Evolutionary conservation across 2,113 vertebrate genomes (phyloP).

Genomic region (Brienomyrus longianalis): DNA sequence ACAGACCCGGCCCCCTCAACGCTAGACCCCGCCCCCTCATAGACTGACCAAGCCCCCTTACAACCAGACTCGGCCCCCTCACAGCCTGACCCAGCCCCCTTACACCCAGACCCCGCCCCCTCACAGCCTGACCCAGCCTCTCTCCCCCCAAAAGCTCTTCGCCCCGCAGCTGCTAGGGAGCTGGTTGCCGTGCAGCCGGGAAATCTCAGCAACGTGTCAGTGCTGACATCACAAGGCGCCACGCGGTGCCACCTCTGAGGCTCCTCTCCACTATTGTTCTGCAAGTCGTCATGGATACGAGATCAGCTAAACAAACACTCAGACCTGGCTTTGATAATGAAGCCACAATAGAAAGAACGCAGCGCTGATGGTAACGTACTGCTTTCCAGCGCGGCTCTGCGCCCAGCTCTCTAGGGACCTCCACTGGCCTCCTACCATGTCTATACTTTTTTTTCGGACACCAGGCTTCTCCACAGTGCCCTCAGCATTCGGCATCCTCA

Average conservation of each 20-base stretch:
- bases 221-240: not conserved
- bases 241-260: not conserved
- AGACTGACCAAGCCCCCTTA: not conserved
- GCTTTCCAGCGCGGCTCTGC: not conserved
- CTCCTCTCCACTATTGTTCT: not conserved
- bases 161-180: not conserved
- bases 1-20: not conserved
- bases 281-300: not conserved
- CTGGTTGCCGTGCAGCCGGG: not conserved
- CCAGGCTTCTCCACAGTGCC: not conserved
- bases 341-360: not conserved
- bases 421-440: not conserved
- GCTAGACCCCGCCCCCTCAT: not conserved
- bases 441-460: not conserved
- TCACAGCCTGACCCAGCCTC: not conserved
- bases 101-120: too few species aligned
- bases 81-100: not conserved
- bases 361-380: not conserved
- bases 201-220: not conserved
- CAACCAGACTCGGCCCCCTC: too few species aligned
- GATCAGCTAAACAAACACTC: not conserved
- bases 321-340: not conserved
- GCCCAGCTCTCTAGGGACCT: not conserved
- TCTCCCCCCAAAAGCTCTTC: not conserved
- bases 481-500: not conserved